Evolutionary conservation across 37 sponge, comb jelly and placozoan species (phyloP), one percentile per base, ranked within the genome.

Genomic region (Hexactinellida sp.): DNA sequence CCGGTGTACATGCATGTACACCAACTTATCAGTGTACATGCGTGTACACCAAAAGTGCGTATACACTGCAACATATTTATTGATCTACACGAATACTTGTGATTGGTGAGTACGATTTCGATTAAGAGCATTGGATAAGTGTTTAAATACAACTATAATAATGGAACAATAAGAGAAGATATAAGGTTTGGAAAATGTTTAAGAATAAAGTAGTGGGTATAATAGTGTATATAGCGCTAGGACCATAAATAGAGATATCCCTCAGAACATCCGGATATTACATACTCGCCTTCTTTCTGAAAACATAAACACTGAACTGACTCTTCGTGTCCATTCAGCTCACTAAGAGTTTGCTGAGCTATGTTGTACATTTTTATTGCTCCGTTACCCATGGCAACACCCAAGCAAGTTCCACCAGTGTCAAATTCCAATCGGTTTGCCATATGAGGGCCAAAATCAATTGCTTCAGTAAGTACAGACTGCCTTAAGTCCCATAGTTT

Each of bases 401-500:
- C 37, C 7, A 39, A 19, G 23, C 37, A 86, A 84, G 54, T 24
- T 3, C 93, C 90, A 38, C 93, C 91, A 23, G 93, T 87, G 83
- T 97, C 97, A 85, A 92, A 89, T n/a, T 88, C 84, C 32, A 92
- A 36, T 0, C 38, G 30, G 87, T 97, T 94, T 35, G 91, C 52
- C 36, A 93, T 87, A 51, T 87, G 86, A 0, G 93, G 94, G 5
- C 93, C 94, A 7, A 94, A 84, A 24, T 97, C 93, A 24, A 38
- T 36, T 0, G 55, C n/a, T 24, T 38, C 54, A 0, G 36, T 37
- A 0, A 7, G 35, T 0, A 25, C 32, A 0, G 38, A 47, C 0
- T 37, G 36, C 37, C 93, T 86, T 0, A 93, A 32, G 84, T 97
- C 95, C 98, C 98, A 97, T 1, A 86, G 38, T 9, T 88, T 87